These are phyloP conservation scores for Lycaon pictus DNA, from an alignment of 2,113 vertebrate genomes.

Conservation along the genomic window DNA sequence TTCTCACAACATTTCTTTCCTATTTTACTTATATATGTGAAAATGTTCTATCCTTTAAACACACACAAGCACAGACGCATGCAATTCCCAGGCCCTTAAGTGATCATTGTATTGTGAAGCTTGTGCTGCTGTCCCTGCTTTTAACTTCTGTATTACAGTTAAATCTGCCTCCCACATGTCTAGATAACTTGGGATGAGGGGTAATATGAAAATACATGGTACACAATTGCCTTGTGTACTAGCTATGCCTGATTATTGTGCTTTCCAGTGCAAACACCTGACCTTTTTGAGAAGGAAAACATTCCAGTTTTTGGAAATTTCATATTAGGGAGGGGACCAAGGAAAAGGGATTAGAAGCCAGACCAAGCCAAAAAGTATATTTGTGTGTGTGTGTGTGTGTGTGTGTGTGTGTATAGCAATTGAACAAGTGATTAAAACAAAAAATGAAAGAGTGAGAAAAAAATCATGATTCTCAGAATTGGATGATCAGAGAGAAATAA, in stretches of 20 bases:
- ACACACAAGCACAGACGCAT: not conserved
- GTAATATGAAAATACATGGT: not conserved
- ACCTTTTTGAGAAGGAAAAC: not conserved
- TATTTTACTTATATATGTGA: slow-evolving; percentile 32
- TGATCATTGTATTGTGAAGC: not conserved
- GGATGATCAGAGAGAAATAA: not conserved
- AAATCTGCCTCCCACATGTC: not conserved
- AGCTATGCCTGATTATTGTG: not conserved
- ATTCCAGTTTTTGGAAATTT: not conserved
- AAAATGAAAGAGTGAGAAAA: not conserved
- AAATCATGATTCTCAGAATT: slow-evolving; percentile 43
- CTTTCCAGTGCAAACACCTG: not conserved
- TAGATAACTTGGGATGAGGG: not conserved
- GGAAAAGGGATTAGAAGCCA: slow-evolving; percentile 24
- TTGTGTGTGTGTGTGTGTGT: not conserved
- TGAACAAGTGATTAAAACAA: not conserved
- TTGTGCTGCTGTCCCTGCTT: not conserved
- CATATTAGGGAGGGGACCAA: not conserved
- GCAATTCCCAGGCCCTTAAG: not conserved
- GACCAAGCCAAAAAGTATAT: not conserved
- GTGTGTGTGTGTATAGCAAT: not conserved
- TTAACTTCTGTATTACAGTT: not conserved
- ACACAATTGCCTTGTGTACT: not conserved
- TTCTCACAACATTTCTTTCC: not conserved
- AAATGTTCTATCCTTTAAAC: not conserved